Percentiles rank a stretch among this genome's conserved stretches.
Evolutionary conservation across 2,888 invertebrate species (phyloP).

Genomic region (Tiliacea citrago): DNA sequence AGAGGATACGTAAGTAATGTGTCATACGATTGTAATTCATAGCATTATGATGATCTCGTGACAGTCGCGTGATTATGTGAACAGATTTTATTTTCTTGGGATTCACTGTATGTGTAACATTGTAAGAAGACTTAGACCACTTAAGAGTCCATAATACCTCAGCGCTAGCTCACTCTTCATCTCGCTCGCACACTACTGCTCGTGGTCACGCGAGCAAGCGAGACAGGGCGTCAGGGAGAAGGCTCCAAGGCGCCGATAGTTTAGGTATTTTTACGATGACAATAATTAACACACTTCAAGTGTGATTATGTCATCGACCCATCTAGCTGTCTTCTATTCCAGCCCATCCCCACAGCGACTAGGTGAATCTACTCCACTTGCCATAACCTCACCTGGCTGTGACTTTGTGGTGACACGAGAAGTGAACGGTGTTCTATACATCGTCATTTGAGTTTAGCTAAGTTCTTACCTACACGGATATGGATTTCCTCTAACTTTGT

Average conservation of each 20-base stretch:
- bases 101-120: background rate
- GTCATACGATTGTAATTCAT: conserved; percentile 24
- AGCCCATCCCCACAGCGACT: background rate
- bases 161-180: no score
- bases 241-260: no score
- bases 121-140: background rate
- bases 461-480: background rate
- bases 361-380: background rate
- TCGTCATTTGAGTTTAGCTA: background rate
- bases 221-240: no score
- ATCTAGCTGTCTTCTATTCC: no score
- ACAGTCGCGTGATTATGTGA: conserved; percentile 12
- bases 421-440: background rate
- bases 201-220: no score
- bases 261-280: no score
- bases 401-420: background rate
- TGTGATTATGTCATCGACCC: background rate
- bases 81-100: background rate
- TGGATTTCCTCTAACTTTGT: background rate
- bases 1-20: conserved; percentile 10
- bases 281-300: no score
- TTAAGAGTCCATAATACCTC: background rate
- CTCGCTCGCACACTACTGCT: no score
- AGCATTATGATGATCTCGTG: conserved; percentile 3
- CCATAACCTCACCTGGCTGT: background rate